phyloP scores from a whole-genome alignment of 2,888 invertebrate species.

The Caenorhabditis sp. region DNA sequence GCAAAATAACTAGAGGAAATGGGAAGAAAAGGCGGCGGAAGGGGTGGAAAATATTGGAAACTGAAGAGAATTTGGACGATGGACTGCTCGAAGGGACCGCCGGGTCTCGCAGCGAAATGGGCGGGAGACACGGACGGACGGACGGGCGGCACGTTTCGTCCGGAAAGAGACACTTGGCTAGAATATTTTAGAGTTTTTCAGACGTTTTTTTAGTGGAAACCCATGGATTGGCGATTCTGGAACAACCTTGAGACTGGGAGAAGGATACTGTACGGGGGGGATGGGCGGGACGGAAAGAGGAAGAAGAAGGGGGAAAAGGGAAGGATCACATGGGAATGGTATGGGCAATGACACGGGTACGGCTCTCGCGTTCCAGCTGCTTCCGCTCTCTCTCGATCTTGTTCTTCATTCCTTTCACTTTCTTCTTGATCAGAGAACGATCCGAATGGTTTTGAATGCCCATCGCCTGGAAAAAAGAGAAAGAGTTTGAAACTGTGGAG shows the following conservation, averaged over 20 bases:
- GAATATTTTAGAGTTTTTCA: too few species aligned
- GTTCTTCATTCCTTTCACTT: constrained; percentile 85
- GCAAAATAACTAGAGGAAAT: background rate
- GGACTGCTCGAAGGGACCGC: too few species aligned
- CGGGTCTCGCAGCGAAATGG: too few species aligned
- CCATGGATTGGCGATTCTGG: constrained; percentile 57
- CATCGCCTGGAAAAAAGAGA: constrained; percentile 83
- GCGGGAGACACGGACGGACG: too few species aligned
- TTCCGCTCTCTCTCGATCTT: constrained; percentile 85
- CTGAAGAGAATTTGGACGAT: constrained; percentile 23
- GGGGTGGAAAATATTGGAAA: constrained; percentile 45
- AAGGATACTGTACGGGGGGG: constrained; percentile 7
- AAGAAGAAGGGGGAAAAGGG: too few species aligned
- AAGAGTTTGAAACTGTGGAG: too few species aligned
- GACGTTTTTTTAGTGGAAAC: too few species aligned
- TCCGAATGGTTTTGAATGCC: constrained; percentile 85
- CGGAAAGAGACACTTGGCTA: too few species aligned
- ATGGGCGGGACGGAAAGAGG: background rate
- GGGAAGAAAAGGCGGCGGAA: constrained; percentile 14
- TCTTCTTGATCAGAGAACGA: constrained; percentile 85
- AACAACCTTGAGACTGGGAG: constrained; percentile 55
- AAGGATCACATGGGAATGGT: constrained; percentile 67
- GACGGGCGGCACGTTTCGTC: too few species aligned
- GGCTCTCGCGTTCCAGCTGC: constrained; percentile 91
- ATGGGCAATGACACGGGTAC: constrained; percentile 82